These are phyloP conservation scores for Synergus laeviventris DNA, from an alignment of 2,888 invertebrate species.

Conservation along the genomic window DNA sequence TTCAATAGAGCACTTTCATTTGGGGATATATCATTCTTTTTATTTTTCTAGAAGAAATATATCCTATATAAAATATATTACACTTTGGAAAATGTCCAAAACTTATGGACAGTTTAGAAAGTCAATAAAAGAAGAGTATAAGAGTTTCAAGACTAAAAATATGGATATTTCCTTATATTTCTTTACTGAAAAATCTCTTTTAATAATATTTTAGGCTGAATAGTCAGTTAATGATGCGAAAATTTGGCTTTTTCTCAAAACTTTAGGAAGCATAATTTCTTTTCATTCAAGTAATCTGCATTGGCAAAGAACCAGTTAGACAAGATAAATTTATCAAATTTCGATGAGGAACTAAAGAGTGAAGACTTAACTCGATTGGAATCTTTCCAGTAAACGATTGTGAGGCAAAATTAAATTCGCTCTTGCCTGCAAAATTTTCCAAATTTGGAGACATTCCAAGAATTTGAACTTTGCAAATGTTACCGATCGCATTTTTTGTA, in stretches of 20 bases:
- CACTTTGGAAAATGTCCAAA: neutral
- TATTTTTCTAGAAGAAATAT: neutral
- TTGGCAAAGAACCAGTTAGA: neutral
- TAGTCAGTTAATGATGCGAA: neutral
- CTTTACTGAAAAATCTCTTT: neutral
- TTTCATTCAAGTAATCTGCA: neutral
- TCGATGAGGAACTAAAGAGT: neutral
- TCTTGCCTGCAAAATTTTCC: neutral
- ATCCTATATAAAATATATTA: neutral
- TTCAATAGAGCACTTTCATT: neutral
- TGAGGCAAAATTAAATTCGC: neutral
- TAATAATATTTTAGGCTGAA: neutral
- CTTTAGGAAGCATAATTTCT: neutral
- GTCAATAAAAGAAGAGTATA: neutral
- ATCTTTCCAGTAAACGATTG: neutral
- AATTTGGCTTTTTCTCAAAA: neutral
- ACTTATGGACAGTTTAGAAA: neutral
- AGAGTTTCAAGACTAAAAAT: neutral
- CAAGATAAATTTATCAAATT: constrained; percentile 2
- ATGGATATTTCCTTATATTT: neutral
- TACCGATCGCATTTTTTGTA: neutral
- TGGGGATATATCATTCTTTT: neutral
- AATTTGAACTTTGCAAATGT: constrained; percentile 14
- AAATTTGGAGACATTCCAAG: neutral
- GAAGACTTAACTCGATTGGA: neutral